Evolutionary conservation across 2,113 vertebrate species (phyloP).

Genomic region (Tringa solitaria): DNA sequence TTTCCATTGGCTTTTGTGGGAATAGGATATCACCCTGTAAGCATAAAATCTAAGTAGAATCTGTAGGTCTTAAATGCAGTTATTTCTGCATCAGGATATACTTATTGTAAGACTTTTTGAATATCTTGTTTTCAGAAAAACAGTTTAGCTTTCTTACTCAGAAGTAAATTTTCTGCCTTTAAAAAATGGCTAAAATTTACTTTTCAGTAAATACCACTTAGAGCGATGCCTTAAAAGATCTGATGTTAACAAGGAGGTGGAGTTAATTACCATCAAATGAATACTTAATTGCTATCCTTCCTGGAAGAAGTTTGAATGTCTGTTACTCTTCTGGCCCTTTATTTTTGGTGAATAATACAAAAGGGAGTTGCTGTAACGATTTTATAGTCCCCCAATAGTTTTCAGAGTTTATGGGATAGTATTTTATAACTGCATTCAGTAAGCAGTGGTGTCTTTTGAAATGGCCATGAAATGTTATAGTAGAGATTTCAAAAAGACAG

Average conservation of each 20-base stretch:
- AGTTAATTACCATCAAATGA: constrained; percentile 9
- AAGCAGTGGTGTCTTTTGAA: constrained; percentile 9
- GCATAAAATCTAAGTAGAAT: background rate
- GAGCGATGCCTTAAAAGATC: background rate
- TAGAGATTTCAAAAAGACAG: background rate
- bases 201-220: background rate
- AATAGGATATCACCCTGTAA: background rate
- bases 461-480: background rate
- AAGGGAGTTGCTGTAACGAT: background rate
- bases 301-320: background rate
- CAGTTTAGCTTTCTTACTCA: background rate
- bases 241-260: background rate
- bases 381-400: constrained; percentile 41
- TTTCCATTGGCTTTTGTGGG: constrained; percentile 16
- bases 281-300: background rate
- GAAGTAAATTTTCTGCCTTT: background rate
- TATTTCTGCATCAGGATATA: background rate
- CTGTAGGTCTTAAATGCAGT: background rate
- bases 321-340: background rate
- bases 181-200: background rate
- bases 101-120: background rate
- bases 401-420: constrained; percentile 30
- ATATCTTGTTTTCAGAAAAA: background rate
- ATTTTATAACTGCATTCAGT: constrained; percentile 38
- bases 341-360: background rate